Evolutionary conservation across 2,888 invertebrate genomes (phyloP), one percentile per base, ranked within the genome.

Genomic region (Drosophila nr. perissopoda): DNA sequence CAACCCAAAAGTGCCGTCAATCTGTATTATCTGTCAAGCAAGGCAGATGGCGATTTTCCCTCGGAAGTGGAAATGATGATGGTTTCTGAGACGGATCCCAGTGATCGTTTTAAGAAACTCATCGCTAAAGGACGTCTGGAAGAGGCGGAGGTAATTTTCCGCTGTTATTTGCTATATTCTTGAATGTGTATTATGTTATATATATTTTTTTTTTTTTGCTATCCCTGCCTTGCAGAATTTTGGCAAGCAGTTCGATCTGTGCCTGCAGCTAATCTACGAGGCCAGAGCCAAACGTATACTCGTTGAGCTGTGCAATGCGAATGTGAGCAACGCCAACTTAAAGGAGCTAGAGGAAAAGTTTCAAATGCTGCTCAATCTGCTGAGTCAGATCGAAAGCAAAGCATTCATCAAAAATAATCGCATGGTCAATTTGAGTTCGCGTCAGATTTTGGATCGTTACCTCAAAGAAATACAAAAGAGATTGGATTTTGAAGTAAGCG

Each of bases 31-130:
- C 70, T 93, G 52, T 83, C 86, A 4, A 87, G 91, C 1, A 84
- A 88, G 38, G 70, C 88, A 61, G 61, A 56, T 0, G 62, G 75
- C 4, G 76, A 81, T 31, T 58, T 91, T 5, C 91, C 92, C 1
- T 83, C 91, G 21, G 88, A 89, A 67, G 91, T 93, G 64, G 92
- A 92, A 87, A 92, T 93, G 91, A 90, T 92, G 77, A 78, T 91
- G 34, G 91, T 93, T 0, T 91, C 92, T 0, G 93, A 93, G 82
- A 92, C 93, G 1, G 91, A 93, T 76, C 93, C 93, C 1, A 88
- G 85, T 52, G 91, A 93, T 77, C 90, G 93, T 5, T 89, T 93
- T 8, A 92, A 92, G 38, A 93, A 93, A 77, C 82, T 93, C 0
- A 91, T 93, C 58, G 87, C 91, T n/a, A 92, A 92, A 51, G 93